Evolutionary conservation across 2,113 vertebrate genomes (phyloP), one percentile per base, ranked within the genome.

Genomic region (Paedocypris sp.): DNA sequence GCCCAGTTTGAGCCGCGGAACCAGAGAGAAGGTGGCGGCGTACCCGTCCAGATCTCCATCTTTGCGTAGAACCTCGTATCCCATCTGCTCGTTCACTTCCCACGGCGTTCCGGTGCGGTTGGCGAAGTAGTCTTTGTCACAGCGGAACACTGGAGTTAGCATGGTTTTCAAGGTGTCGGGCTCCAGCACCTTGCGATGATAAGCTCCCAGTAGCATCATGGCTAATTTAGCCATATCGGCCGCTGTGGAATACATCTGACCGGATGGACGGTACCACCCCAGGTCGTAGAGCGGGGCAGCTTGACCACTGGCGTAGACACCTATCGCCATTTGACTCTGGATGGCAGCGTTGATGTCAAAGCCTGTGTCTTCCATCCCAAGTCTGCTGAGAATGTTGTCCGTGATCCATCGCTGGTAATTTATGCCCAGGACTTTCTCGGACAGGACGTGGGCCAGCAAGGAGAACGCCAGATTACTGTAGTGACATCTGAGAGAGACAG

Each of bases 401-500:
- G 72, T 76, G 50, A 95, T 54, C 93, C 93, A 98, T 38, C 66
- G 85, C 81, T 97, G 89, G 72, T 90, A 97, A 59, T 93, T 84
- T 0, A 82, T 73, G 0, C 87, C 79, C 0, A 80, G 62, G 0
- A 86, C 83, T 6, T 79, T 86, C 7, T 83, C 78, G 0, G 89
- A 88, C 64, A 97, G 70, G 19, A 92, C 70, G 0, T 92, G 88
- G 1, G 93, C 93, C 79, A 96, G 49, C 36, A 95, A 76, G 0
- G 91, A 93, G 75, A 93, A 96, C 26, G 91, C 93, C 76, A 96
- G 66, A 6, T 91, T 94, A 74, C 93, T 96, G 75, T 95, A 97
- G 69, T 96, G 93, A 65, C 94, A 95, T 39, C 93, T 97, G 9
- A 73, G 1, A 25, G 4, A 3, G 6, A 47, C 23, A 52, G 18